Evolutionary conservation across 2,113 vertebrate genomes (phyloP), one percentile per base, ranked within the genome.

Genomic region (Crocuta crocuta): DNA sequence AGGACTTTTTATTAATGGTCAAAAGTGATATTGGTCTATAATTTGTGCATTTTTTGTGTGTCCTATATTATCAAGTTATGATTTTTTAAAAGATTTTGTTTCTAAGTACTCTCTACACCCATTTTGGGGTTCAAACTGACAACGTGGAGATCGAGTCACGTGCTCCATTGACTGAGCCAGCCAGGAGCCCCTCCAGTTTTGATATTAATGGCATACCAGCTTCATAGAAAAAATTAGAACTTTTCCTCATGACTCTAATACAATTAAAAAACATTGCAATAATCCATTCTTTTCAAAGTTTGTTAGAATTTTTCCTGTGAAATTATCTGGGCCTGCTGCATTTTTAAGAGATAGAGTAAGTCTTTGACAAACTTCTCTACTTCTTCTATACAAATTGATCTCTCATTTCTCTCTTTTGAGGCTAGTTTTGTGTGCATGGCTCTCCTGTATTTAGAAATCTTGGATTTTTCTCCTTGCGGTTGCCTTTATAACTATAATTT

Each of bases 361-460:
- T 79, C 70, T 39, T 55, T 73, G 43, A 70, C 48, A 81, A 0
- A 2, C 5, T 53, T 68, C 31, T 28, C 16, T 73, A 4, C 76
- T 79, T 88, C 45, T 84, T 65, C n/a, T 16, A 35, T 50, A 50
- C 16, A 58, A 63, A 73, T 12, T 43, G 26, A 13, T 45, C 24
- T 53, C 55, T n/a, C 45, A 35, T 68, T 58, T 74, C 11, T 84
- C 45, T 95, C 50, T 78, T 84, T 71, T 43, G 61, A 84, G 48
- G 48, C 39, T 19, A 61, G 12, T 76, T 86, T 76, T 70, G 28
- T 90, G 33, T 84, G 31, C 23, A 12, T 68, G 45, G 10, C 39
- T 84, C 53, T 80, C 83, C 58, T 84, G 76, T 96, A 13, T 63
- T 94, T 89, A 73, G 70, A 84, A 84, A 84, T 88, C 82, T 89